Evolutionary conservation across 1,140 invertebrate species (phyloP), one percentile per base, ranked within the genome.

Genomic region (Megalopta genalis): DNA sequence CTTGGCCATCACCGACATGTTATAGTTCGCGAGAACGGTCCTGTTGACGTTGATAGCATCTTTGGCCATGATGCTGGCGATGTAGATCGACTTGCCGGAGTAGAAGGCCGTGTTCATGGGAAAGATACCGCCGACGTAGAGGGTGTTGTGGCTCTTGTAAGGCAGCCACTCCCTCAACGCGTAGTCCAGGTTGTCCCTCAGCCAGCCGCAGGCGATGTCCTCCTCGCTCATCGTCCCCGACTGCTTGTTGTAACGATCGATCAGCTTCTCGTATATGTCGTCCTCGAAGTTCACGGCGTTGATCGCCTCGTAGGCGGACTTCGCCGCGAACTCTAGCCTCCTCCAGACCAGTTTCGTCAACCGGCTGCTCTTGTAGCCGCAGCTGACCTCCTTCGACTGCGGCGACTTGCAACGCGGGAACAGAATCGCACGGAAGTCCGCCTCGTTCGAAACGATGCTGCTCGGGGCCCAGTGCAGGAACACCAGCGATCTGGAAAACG

Each of bases 51-150:
- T 97, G 49, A 97, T 94, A 6, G 95, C 94, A 0, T 94, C 88
- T 23, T 94, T 91, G 0, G 97, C 97, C 93, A 96, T 94, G 60
- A 91, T 77, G 7, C 96, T 95, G 27, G 95, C 96, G 77, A 94
- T 87, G 2, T 94, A 91, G 32, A 97, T 94, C 59, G 96, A 95
- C 23, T 92, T 90, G 18, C 95, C 95, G 2, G 91, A 94, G 83
- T 95, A 96, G 32, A 92, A 91, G 0, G 90, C 88, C 12, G 94
- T 95, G 37, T 89, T 93, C 57, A 96, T 89, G 0, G 97, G 97
- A 90, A 97, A 97, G 83, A 97, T 97, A 4, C 97, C 97, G 60
- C 96, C 96, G 68, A 97, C 95, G 25, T 95, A 89, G 2, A 93
- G 90, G 5, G 87, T 92, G 84, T 95, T 95, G 59, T 93, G 93